Evolutionary conservation across 2,113 vertebrate genomes (phyloP), one percentile per base, ranked within the genome.

Genomic region (Climacteris rufus): DNA sequence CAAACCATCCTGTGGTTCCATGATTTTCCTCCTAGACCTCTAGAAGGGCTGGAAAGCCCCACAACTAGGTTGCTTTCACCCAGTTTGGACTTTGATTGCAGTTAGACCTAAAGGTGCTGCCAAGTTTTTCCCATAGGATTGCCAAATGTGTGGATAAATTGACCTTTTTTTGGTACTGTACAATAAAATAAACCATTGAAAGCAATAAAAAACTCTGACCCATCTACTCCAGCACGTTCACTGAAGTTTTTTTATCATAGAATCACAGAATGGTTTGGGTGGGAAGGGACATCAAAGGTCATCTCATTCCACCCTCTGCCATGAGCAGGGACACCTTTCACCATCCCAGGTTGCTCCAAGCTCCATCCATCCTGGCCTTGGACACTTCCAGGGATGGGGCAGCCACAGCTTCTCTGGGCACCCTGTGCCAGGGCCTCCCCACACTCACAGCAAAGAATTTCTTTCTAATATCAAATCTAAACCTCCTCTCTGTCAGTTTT

Each of bases 351-450:
- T 0, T 42, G 16, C 31, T 83, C 54, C 45, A 60, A 66, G 19
- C 28, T 20, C n/a, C 0, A 0, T 75, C 78, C 70, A 54, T 0
- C 49, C 30, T 42, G 40, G 25, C 3, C 1, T 49, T 13, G 40
- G 14, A 42, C 49, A 76, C 7, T 49, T 10, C 30, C 70, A 83
- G 35, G 47, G 63, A 22, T 69, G 63, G 47, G 8, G 31, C 47
- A 90, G 40, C 25, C 63, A 69, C 70, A 69, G 47, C 17, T 89
- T 4, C 63, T 49, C 30, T 69, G 70, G 20, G 9, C 25, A 76
- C 0, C 68, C 50, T 59, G 27, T 33, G 17, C n/a, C 35, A 56
- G 35, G 39, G n/a, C n/a, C n/a, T n/a, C n/a, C n/a, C n/a, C n/a
- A n/a, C n/a, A n/a, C n/a, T n/a, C n/a, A n/a, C n/a, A 63, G 47